Conservation (phyloP, 2,797 vertebrate genomes). For the Nasua narica region DNA sequence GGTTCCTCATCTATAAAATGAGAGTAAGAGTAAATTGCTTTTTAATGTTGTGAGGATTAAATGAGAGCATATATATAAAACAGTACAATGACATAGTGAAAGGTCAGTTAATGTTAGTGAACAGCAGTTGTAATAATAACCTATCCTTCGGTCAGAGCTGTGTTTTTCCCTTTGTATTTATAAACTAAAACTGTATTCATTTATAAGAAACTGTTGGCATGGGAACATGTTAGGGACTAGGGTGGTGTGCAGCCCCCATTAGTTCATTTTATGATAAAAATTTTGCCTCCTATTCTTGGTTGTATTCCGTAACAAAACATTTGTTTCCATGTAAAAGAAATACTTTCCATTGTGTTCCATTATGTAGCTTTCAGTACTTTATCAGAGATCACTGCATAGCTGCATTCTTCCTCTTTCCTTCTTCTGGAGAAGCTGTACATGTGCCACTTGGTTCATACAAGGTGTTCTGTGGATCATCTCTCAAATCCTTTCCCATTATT, state of each 20-base stretch:
- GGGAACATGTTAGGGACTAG: neutral
- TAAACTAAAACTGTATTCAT: neutral
- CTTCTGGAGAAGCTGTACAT: neutral
- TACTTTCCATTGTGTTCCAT: neutral
- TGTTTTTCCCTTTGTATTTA: conserved; percentile 29
- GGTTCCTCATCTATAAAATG: conserved; percentile 15
- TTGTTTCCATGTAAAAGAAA: conserved; percentile 21
- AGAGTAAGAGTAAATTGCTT: neutral
- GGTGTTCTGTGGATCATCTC: neutral
- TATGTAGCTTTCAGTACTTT: neutral
- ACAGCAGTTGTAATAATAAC: neutral
- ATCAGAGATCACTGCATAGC: neutral
- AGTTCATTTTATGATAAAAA: neutral
- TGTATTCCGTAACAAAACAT: neutral
- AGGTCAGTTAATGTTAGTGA: conserved; percentile 31
- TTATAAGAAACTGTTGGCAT: conserved; percentile 16
- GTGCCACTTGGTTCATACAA: neutral
- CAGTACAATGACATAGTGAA: neutral
- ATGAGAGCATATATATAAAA: neutral
- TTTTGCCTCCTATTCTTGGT: neutral
- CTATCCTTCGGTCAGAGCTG: neutral
- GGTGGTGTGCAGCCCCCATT: neutral
- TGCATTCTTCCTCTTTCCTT: neutral
- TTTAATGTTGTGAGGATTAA: conserved; percentile 33
- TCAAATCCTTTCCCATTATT: neutral